Base-by-base conservation (phyloP, 2,888 invertebrate genomes). In the Perizoma affinitatum region DNA sequence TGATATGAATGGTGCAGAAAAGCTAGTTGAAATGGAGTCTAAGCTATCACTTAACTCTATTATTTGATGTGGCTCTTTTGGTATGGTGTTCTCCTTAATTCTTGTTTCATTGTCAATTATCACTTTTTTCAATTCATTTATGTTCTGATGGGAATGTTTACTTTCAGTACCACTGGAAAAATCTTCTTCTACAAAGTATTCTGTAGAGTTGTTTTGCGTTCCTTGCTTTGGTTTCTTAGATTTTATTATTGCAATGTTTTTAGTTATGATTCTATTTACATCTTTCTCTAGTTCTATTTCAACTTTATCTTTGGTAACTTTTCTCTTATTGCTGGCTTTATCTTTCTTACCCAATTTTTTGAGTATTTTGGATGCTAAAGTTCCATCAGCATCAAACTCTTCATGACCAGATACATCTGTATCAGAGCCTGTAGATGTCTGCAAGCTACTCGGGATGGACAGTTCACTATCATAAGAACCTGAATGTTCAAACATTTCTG, bases 361-460 rank as follows among this genome's bases (percentile, higher is more conserved):
- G 49, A 80, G 65, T 69, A 91, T 90, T 73, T 80, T 82, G 41
- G 66, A 69, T 8, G 91, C 91, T 65, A 91, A 71, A 22, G 58
- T 61, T 4, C 90, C 88, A 75, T 90, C 83, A 53, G 76, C 68
- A 70, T 91, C 91, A 74, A 90, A 90, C 7, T 63, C 61, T 40
- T 73, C 74, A 54, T 66, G 54, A 45, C 73, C 76, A 35, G 76
- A 78, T 42, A 58, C 64, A 45, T 72, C 54, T 10, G 47, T 52
- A 9, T 9, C 68, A 11, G 76, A 73, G 41, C 71, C 55, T 9
- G 67, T 62, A 50, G 73, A 67, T 42, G 70, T 73, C 34, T 66
- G 54, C 8, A 71, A 63, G 58, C 68, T 72, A 41, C 72, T 74
- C 0, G 66, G 60, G 10, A 73, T 60, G 36, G 78, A 76, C 8